phyloP scores from a whole-genome alignment of 2,113 vertebrate species.

The Elephantulus edwardii region DNA sequence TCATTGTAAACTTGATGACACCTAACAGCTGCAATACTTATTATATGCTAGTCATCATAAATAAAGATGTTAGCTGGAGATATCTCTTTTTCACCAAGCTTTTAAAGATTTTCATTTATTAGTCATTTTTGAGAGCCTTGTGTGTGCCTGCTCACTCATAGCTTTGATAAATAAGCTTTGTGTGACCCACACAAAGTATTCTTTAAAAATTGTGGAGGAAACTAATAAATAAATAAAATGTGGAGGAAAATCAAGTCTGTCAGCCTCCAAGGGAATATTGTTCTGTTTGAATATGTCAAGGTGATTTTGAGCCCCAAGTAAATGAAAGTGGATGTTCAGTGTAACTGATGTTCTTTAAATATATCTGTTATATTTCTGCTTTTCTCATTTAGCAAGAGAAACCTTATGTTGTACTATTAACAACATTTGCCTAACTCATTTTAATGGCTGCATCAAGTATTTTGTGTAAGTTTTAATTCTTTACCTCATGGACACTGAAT shows the following conservation, averaged over 20 bases:
- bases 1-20: no score
- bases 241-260: neutral
- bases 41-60: neutral
- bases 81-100: neutral
- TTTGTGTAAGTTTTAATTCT: neutral
- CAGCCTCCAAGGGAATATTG: neutral
- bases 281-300: neutral
- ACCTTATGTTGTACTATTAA: neutral
- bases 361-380: neutral
- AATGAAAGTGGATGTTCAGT: neutral
- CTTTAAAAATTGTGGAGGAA: neutral
- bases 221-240: no score
- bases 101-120: neutral
- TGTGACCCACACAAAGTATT: neutral
- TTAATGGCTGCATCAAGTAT: neutral
- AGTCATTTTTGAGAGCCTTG: neutral
- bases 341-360: neutral
- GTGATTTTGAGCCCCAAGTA: neutral
- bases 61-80: neutral
- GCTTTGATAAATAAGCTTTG: neutral
- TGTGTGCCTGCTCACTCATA: neutral
- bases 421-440: conserved; percentile 21
- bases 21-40: no score
- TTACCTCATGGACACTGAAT: neutral
- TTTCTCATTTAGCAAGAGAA: neutral